These are phyloP conservation scores for Macquaria ambigua DNA, from an alignment of 2,113 vertebrate genomes.

Conservation along the genomic window DNA sequence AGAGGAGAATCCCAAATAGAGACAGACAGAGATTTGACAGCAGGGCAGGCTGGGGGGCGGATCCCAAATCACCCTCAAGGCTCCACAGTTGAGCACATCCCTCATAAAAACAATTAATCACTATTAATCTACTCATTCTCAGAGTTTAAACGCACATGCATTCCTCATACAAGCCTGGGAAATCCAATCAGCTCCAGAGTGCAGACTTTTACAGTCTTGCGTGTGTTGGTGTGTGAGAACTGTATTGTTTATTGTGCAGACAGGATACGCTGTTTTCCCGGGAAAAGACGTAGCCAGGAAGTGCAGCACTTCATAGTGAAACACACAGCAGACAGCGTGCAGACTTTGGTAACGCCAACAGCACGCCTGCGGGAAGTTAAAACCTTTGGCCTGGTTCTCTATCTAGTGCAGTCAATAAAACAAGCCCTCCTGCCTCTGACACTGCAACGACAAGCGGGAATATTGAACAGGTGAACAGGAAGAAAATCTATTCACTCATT, in stretches of 20 bases:
- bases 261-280: slow-evolving; percentile 86
- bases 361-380: slow-evolving; percentile 51
- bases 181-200: slow-evolving; percentile 47
- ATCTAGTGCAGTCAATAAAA: slow-evolving; percentile 66
- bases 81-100: background rate
- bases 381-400: slow-evolving; percentile 75
- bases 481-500: background rate
- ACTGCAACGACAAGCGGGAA: slow-evolving; percentile 33
- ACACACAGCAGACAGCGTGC: slow-evolving; percentile 58
- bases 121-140: slow-evolving; percentile 30
- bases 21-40: slow-evolving; percentile 47
- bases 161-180: slow-evolving; percentile 54
- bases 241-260: slow-evolving; percentile 83
- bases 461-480: slow-evolving; percentile 13
- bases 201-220: slow-evolving; percentile 62
- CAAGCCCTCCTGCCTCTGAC: slow-evolving; percentile 28
- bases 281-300: slow-evolving; percentile 84
- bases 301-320: slow-evolving; percentile 66
- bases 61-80: slow-evolving; percentile 15
- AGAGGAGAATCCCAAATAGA: slow-evolving; percentile 53
- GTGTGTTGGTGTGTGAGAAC: slow-evolving; percentile 83
- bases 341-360: slow-evolving; percentile 53
- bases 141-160: slow-evolving; percentile 14
- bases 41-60: background rate
- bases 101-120: slow-evolving; percentile 42